Base-by-base conservation (phyloP, 2,113 vertebrate genomes). In the Ictidomys tridecemlineatus region DNA sequence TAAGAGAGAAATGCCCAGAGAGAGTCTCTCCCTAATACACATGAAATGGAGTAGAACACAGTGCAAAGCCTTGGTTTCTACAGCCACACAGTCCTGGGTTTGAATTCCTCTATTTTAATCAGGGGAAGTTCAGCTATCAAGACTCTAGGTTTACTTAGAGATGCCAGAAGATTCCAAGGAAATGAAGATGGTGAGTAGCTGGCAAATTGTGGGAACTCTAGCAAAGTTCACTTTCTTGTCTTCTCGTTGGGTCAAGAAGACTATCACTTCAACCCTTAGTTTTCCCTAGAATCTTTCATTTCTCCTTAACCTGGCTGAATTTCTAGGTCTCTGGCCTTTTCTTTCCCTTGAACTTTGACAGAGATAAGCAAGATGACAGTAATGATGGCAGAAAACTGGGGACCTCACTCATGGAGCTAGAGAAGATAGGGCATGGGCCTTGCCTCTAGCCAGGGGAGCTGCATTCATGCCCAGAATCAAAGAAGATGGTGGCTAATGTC, bases 381-480 rank as follows among this genome's bases (percentile, higher is more conserved):
- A 45, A 0, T 30, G 9, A 14, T 24, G 26, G 42, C 9, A 37
- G 34, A 42, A 83, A 32, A 8, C 53, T 14, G 3, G 18, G 20
- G 14, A 30, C 30, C 61, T 63, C 14, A 4, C 42, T 7, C 45
- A 45, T 45, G 45, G 28, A 73, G 67, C 61, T 4, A 0, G 1
- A 1, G 28, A 77, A 63, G 17, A 42, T 0, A 39, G 4, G 53
- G n/a, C 8, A 1, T 0, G 3, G 56, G 28, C 18, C 77, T 48
- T 18, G 42, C 58, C 70, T 67, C 14, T 11, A 3, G 5, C 42
- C 67, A 18, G 73, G n/a, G 0, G 0, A 70, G 92, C 79, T 17
- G 39, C 12, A n/a, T 26, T 4, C 0, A 4, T 2, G 34, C 32
- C n/a, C 2, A 45, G 65, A 20, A 22, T 32, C 76, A 39, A 48